Percentiles rank a stretch among this genome's conserved stretches.
Evolutionary conservation across 2,113 vertebrate species (phyloP).

Genomic region (Lepisosteus oculatus): DNA sequence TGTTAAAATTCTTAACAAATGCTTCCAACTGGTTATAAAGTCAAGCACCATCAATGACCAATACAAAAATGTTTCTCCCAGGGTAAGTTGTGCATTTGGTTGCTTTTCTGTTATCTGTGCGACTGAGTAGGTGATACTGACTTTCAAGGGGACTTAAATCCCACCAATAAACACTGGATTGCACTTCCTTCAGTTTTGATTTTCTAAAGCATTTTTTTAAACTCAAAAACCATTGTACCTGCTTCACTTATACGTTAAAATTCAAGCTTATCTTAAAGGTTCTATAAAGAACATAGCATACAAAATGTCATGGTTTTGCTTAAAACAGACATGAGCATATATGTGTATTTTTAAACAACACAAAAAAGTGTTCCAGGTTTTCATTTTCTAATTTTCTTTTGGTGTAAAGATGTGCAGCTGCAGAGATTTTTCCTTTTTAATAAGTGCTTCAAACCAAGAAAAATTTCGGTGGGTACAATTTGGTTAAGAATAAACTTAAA

Average conservation of each 20-base stretch:
- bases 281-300: constrained; percentile 25
- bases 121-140: background rate
- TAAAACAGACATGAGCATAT: constrained; percentile 31
- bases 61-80: constrained; percentile 23
- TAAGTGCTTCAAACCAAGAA: constrained; percentile 44
- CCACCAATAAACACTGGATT: constrained; percentile 39
- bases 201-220: constrained; percentile 42
- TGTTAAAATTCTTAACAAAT: constrained; percentile 4
- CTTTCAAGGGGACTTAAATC: constrained; percentile 23
- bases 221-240: constrained; percentile 18
- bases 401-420: constrained; percentile 24
- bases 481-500: constrained; percentile 33
- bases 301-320: constrained; percentile 26
- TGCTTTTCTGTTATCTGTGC: constrained; percentile 21
- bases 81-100: constrained; percentile 30
- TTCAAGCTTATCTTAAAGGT: constrained; percentile 34
- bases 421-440: constrained; percentile 19
- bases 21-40: constrained; percentile 32
- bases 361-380: constrained; percentile 23
- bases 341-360: constrained; percentile 30
- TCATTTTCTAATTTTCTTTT: constrained; percentile 18
- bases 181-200: constrained; percentile 58
- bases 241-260: constrained; percentile 31
- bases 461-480: constrained; percentile 39
- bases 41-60: constrained; percentile 32